phyloP scores from a whole-genome alignment of 2,113 vertebrate species.

The Pseudopodoces humilis region DNA sequence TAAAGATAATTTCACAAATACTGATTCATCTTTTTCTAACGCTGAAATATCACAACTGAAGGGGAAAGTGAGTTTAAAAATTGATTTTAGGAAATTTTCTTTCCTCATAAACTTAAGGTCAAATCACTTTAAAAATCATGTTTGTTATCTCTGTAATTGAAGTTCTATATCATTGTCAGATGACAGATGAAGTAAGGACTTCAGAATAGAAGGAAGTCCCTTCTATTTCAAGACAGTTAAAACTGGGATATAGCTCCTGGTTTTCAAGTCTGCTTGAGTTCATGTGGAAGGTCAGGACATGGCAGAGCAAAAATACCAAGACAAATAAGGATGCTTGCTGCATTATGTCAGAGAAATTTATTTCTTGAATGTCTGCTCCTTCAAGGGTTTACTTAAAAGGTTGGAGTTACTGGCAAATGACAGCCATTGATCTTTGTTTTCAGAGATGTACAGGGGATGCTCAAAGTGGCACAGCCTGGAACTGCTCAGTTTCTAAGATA shows the following conservation, averaged over 20 bases:
- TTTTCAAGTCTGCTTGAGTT: neutral
- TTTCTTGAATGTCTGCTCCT: neutral
- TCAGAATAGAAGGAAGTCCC: neutral
- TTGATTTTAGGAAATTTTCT: neutral
- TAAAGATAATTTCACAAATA: neutral
- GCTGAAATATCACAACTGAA: neutral
- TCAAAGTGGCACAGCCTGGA: fast-evolving
- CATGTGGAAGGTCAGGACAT: neutral
- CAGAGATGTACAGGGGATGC: neutral
- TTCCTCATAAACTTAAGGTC: neutral
- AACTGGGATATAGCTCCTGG: neutral
- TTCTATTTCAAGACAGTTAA: neutral
- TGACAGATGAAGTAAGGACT: neutral
- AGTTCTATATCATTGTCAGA: neutral
- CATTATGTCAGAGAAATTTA: neutral
- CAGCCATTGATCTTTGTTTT: neutral
- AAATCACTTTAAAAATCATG: neutral
- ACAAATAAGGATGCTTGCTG: neutral
- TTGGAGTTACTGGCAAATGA: fast-evolving
- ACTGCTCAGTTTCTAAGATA: neutral
- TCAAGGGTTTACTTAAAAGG: neutral
- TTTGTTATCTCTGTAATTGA: neutral
- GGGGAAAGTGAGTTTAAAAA: neutral
- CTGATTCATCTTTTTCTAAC: neutral
- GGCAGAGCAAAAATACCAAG: neutral